Evolutionary conservation across 2,888 invertebrate genomes (phyloP).

Genomic region (Drosophila meridiana): DNA sequence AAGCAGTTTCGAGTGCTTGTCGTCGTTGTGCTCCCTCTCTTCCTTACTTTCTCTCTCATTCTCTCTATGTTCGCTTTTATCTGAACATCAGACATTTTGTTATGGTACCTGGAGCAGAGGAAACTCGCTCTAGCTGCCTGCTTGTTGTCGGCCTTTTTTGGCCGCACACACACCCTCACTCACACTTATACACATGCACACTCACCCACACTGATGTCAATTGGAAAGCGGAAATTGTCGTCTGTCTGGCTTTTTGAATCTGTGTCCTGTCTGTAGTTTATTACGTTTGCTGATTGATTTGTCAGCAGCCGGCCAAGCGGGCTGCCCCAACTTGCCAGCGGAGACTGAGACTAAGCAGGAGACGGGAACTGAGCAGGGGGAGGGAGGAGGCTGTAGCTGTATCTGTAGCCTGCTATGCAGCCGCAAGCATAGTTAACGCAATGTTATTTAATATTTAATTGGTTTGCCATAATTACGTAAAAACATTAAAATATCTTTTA

Average conservation of each 20-base stretch:
- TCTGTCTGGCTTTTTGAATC: slow-evolving; percentile 68
- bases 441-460: slow-evolving; percentile 75
- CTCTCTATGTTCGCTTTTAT: slow-evolving; percentile 55
- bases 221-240: slow-evolving; percentile 74
- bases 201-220: slow-evolving; percentile 40
- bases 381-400: not conserved
- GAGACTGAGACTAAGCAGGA: not conserved
- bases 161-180: not conserved
- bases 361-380: not conserved
- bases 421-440: slow-evolving; percentile 65
- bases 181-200: not conserved
- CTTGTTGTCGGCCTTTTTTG: slow-evolving; percentile 19
- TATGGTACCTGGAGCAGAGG: slow-evolving; percentile 43
- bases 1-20: slow-evolving; percentile 54
- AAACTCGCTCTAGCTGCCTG: not conserved
- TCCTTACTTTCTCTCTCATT: not conserved
- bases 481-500: slow-evolving; percentile 80
- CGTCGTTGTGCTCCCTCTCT: slow-evolving; percentile 26
- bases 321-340: not conserved
- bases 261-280: slow-evolving; percentile 64
- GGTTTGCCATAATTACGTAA: slow-evolving; percentile 75
- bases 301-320: slow-evolving; percentile 35
- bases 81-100: slow-evolving; percentile 72
- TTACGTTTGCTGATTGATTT: slow-evolving; percentile 75
- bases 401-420: slow-evolving; percentile 7